Base-by-base conservation (phyloP, 2,113 vertebrate species). In the Gambusia holbrooki region DNA sequence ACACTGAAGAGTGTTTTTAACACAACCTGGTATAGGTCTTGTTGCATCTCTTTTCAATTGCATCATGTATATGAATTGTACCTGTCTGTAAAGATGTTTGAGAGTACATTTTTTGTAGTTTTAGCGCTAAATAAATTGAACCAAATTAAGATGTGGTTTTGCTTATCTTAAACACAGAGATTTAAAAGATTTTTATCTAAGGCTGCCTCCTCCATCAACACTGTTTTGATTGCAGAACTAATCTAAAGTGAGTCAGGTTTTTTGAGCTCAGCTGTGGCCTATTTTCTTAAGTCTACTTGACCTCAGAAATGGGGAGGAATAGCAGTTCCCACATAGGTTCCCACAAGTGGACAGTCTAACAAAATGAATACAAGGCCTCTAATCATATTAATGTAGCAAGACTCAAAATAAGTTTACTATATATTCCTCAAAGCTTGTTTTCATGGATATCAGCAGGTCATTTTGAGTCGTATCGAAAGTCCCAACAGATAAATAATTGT, bases 231-330 rank as follows among this genome's bases (percentile, higher is more conserved):
- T 7, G 15, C 15, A 14, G 15, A 60, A 60, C 2, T 32, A 45
- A 28, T 29, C 37, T 4, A 19, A 30, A 5, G 1, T 2, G 66
- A 78, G 66, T 28, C 0, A 61, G 65, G 29, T 14, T n/a, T 15
- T n/a, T 15, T 35, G 51, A 61, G 25, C 32, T 71, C 40, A 62
- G 69, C 62, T 19, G 2, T 79, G 85, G 70, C 83, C 89, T 73
- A 87, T 42, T 87, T 88, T 71, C 45, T 61, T 15, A 73, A 2
- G 45, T 85, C 77, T 83, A 76, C 86, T 35, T 89, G 91, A 87
- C 84, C 86, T 90, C 79, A 65, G 68, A 79, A 74, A 71, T 32
- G 0, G n/a, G 35, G 32, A 30, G 62, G 82, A 33, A 29, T 32
- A 73, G 69, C 22, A 13, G 51, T 27, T 27, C 27, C 27, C 27